Percentiles rank a stretch among this genome's conserved stretches.
Evolutionary conservation across 2,797 vertebrate genomes (phyloP).

Genomic region (Brotula barbata): DNA sequence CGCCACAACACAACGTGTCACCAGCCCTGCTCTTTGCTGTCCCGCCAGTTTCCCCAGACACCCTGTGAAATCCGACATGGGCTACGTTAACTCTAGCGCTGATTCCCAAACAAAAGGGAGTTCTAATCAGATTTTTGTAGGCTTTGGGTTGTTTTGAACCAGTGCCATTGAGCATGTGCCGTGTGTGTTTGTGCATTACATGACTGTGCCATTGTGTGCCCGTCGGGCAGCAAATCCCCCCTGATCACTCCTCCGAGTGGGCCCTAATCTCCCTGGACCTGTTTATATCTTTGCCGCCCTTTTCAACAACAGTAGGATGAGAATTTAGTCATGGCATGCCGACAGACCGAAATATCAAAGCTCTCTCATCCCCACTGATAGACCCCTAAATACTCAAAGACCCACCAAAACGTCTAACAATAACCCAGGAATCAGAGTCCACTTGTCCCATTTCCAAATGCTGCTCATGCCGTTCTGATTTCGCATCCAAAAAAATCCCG

Average conservation of each 20-base stretch:
- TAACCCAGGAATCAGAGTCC: conserved; percentile 26
- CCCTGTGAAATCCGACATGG: conserved; percentile 55
- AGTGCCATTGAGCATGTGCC: conserved; percentile 67
- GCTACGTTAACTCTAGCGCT: conserved; percentile 64
- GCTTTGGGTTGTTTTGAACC: conserved; percentile 70
- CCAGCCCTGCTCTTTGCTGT: conserved; percentile 45
- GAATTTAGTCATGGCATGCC: conserved; percentile 73
- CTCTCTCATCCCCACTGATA: conserved; percentile 32
- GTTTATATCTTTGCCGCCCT: conserved; percentile 76
- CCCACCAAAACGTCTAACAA: conserved; percentile 51
- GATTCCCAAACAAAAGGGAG: conserved; percentile 75
- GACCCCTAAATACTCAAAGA: conserved; percentile 20
- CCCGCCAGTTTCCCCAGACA: conserved; percentile 50
- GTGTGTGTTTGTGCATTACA: conserved; percentile 64
- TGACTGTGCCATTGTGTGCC: conserved; percentile 74
- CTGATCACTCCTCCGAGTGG: conserved; percentile 76
- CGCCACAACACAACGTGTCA: conserved; percentile 64
- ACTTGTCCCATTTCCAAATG: conserved; percentile 55
- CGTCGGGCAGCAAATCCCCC: conserved; percentile 77
- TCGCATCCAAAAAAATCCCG: conserved; percentile 28
- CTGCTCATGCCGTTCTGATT: conserved; percentile 15
- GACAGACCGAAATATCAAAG: conserved; percentile 61
- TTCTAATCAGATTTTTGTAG: conserved; percentile 76
- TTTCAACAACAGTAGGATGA: conserved; percentile 68
- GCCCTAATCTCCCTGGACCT: conserved; percentile 74